Conservation (phyloP, 2,888 invertebrate species). For the Ornithoptera alexandrae region DNA sequence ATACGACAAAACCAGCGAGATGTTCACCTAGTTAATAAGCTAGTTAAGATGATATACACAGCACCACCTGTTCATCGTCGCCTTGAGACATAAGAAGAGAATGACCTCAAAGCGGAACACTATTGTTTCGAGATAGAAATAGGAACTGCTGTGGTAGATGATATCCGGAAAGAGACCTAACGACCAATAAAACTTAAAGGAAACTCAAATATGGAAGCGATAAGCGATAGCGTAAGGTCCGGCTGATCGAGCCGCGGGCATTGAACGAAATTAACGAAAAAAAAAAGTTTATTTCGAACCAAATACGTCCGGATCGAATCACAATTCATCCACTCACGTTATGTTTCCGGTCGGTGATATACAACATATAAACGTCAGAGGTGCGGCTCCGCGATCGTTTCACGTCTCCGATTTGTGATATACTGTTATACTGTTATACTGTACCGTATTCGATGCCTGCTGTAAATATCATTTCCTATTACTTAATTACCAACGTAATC, state of each 20-base stretch:
- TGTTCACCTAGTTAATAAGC: too few species aligned
- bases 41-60: too few species aligned
- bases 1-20: too few species aligned
- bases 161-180: too few species aligned
- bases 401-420: conserved; percentile 24
- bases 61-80: too few species aligned
- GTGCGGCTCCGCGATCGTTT: conserved; percentile 20
- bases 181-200: too few species aligned
- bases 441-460: conserved; percentile 10
- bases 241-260: background rate
- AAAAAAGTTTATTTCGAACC: conserved; percentile 21
- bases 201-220: conserved; percentile 12
- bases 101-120: too few species aligned
- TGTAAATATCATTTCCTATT: conserved; percentile 12
- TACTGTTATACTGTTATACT: conserved; percentile 29
- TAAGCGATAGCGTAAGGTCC: background rate
- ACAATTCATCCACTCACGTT: conserved; percentile 14
- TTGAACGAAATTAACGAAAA: conserved; percentile 1
- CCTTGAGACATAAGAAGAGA: too few species aligned
- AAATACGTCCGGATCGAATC: conserved; percentile 25
- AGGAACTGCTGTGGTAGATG: too few species aligned
- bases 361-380: conserved; percentile 12
- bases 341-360: conserved; percentile 28
- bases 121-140: too few species aligned
- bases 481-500: background rate